Base-by-base conservation (phyloP, 2,797 vertebrate genomes). In the Poecilia velifera region DNA sequence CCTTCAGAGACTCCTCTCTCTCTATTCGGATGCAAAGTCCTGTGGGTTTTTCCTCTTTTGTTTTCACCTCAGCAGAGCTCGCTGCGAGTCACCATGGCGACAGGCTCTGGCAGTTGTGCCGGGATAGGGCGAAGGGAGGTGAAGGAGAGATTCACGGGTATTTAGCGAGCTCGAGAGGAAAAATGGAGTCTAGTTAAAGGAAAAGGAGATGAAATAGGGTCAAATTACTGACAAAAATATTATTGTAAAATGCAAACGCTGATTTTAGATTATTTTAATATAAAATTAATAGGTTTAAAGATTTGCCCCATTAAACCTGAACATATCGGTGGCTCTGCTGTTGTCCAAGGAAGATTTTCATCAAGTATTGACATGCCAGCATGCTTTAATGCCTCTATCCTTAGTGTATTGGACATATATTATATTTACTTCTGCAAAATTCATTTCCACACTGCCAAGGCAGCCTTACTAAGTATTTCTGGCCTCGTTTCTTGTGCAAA, bases 1-100 rank as follows among this genome's bases (percentile, higher is more conserved):
- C 83, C 70, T 80, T 79, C 73, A 76, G 45, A 62, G 10, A 78
- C 78, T 76, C 72, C 36, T 68, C 59, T 83, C 53, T 83, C 87
- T 84, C 78, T 74, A 76, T 84, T 88, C 83, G 77, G 87, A 87
- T 89, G 71, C 79, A 84, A 84, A 86, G 80, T 88, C 89, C 83
- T 81, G 49, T 86, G 88, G 83, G 85, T 87, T 89, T 91, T 87
- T 62, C 13, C 68, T 73, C 88, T 86, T 95, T 95, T 94, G 89
- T 94, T 92, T 91, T 88, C 74, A 84, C 79, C 85, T 85, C 88
- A 59, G 85, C 87, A 79, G 83, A 87, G 89, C 85, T 77, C 64
- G 81, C 88, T 91, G 41, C 79, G 82, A 79, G 91, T 95, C 88
- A 80, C 92, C 90, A 94, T 93, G 91, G 94, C 83, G 87, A 95